phyloP scores from a whole-genome alignment of 1,140 invertebrate species.

The Andricus grossulariae region DNA sequence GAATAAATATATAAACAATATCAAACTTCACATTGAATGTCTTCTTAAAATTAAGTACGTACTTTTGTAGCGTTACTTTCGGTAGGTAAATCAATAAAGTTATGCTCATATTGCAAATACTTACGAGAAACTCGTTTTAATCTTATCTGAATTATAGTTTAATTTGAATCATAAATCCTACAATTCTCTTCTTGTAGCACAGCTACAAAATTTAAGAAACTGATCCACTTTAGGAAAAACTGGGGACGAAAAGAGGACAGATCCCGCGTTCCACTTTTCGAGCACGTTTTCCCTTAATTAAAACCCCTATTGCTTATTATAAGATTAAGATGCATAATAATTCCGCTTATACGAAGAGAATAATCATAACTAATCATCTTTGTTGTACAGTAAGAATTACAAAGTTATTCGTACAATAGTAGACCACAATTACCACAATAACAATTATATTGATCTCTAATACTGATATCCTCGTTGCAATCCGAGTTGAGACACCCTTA shows the following conservation, averaged over 20 bases:
- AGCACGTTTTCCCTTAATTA: neutral
- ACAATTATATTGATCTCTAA: conserved; percentile 39
- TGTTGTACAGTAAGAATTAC: conserved; percentile 13
- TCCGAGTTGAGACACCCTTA: neutral
- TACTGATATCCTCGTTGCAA: conserved; percentile 37
- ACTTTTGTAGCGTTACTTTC: neutral
- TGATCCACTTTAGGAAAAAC: neutral
- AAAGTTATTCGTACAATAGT: conserved; percentile 36
- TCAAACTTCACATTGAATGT: neutral
- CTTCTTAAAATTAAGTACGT: conserved; percentile 3
- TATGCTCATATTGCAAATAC: neutral
- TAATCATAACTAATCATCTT: conserved; percentile 1
- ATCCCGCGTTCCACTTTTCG: conserved; percentile 23
- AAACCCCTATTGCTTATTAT: neutral
- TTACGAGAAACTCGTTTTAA: neutral
- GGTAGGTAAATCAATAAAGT: neutral
- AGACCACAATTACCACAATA: conserved; percentile 40
- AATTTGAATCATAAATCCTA: neutral
- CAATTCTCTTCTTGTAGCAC: neutral
- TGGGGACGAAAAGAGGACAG: conserved; percentile 2
- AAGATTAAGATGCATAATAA: conserved; percentile 13
- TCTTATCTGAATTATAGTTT: neutral
- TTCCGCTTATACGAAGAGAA: conserved; percentile 4
- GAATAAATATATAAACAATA: neutral
- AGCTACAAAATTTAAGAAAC: conserved; percentile 6